Conservation (phyloP, 2,113 vertebrate species). For the Colaptes auratus region DNA sequence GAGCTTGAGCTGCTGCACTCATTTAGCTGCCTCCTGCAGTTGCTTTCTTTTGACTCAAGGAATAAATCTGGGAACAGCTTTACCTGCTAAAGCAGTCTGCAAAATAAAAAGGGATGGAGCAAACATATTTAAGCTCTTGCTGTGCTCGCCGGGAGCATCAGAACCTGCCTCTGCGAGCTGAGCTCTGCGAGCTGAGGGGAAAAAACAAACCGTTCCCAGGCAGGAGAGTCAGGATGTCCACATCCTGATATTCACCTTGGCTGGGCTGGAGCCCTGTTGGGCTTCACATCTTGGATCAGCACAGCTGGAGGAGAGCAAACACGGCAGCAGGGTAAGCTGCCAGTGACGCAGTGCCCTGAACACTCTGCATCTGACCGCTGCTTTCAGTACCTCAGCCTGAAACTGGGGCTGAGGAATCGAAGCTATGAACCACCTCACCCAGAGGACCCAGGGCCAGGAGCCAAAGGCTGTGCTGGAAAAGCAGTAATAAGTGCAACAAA, state of each 20-base stretch:
- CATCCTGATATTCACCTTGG: rapidly evolving
- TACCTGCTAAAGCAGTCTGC: neutral
- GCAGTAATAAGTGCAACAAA: neutral
- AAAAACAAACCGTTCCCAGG: neutral
- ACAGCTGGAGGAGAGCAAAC: neutral
- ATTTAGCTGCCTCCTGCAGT: neutral
- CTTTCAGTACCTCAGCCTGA: neutral
- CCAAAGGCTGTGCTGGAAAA: neutral
- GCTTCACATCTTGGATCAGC: neutral
- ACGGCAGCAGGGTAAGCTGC: rapidly evolving
- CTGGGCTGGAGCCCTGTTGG: neutral
- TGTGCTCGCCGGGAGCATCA: neutral
- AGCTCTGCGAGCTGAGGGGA: neutral
- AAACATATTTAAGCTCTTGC: neutral
- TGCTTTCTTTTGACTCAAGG: neutral
- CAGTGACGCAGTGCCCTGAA: neutral
- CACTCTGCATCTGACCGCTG: rapidly evolving
- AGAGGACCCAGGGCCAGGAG: neutral
- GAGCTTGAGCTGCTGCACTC: neutral
- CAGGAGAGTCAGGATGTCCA: neutral
- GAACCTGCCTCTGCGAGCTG: neutral
- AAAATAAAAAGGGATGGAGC: neutral
- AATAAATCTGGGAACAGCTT: neutral
- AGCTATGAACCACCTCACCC: neutral
- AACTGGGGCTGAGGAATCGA: neutral